Percentiles rank a stretch among this genome's conserved stretches.
phyloP scores from a whole-genome alignment of 2,888 invertebrate species.

The Caprella mutica region DNA sequence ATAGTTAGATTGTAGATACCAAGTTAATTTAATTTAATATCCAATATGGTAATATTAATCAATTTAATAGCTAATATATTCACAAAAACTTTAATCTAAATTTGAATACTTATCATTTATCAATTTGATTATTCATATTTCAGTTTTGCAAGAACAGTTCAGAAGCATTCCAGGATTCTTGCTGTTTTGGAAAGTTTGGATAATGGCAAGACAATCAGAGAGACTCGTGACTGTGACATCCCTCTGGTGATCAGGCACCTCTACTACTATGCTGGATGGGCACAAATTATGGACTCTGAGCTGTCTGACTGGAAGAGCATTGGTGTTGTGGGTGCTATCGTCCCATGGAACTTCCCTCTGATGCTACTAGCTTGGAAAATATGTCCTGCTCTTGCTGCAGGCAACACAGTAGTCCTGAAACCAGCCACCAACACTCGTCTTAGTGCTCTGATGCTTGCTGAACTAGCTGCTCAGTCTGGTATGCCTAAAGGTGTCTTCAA shows the following conservation, averaged over 20 bases:
- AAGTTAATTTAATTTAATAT: background rate
- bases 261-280: constrained; percentile 47
- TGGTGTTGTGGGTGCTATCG: constrained; percentile 43
- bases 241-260: constrained; percentile 44
- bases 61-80: too few relatives aligned
- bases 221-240: constrained; percentile 43
- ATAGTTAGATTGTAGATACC: background rate
- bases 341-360: constrained; percentile 44
- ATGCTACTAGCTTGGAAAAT: constrained; percentile 42
- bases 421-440: constrained; percentile 42
- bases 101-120: too few relatives aligned
- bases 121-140: too few relatives aligned
- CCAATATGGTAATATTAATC: background rate
- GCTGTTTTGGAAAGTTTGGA: constrained; percentile 44
- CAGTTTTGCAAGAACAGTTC: constrained; percentile 46
- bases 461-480: constrained; percentile 45
- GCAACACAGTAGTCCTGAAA: constrained; percentile 45
- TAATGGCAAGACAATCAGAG: constrained; percentile 42
- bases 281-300: constrained; percentile 41
- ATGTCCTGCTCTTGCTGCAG: constrained; percentile 46
- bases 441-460: constrained; percentile 43
- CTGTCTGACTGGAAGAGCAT: constrained; percentile 42
- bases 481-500: constrained; percentile 45
- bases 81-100: too few relatives aligned
- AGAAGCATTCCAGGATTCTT: constrained; percentile 44